Conservation (phyloP, 92 coral and sea anemone genomes). For the Palythoa heliodiscus region DNA sequence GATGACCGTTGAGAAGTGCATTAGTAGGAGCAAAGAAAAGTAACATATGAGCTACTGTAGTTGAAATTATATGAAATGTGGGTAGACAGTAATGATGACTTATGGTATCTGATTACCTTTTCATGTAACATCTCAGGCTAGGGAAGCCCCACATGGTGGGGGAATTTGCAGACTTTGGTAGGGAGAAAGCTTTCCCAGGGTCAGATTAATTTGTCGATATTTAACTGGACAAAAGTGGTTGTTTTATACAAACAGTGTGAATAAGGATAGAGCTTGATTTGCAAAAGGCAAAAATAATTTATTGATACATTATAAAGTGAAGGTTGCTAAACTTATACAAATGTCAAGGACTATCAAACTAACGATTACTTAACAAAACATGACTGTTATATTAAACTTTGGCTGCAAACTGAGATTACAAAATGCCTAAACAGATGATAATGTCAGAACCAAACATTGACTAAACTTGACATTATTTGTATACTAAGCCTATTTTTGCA, state of each 20-base stretch:
- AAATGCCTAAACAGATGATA: conserved; percentile 15
- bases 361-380: conserved; percentile 17
- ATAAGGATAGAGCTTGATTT: conserved; percentile 5
- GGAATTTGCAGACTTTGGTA: conserved; percentile 19
- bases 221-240: conserved; percentile 9
- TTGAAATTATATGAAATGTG: conserved; percentile 9
- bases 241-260: conserved; percentile 18
- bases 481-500: conserved; percentile 18
- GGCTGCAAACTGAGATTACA: conserved; percentile 20
- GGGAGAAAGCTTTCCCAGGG: conserved; percentile 22
- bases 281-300: conserved; percentile 24
- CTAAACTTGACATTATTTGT: conserved; percentile 14
- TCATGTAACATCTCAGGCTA: conserved; percentile 16
- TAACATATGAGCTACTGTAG: conserved; percentile 21
- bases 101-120: conserved; percentile 17
- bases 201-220: conserved; percentile 19
- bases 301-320: conserved; percentile 18
- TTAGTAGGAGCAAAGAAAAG: conserved; percentile 21
- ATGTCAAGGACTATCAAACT: conserved; percentile 18
- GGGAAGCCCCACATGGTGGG: conserved; percentile 7
- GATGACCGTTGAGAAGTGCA: conserved; percentile 24
- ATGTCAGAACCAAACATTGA: conserved; percentile 10
- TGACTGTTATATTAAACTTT: conserved; percentile 16
- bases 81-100: conserved; percentile 21
- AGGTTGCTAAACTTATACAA: conserved; percentile 18